A percentile compares a stretch with the other conserved stretches of the same genome.
phyloP scores from a whole-genome alignment of 2,888 invertebrate genomes.

The Junonia oenone region DNA sequence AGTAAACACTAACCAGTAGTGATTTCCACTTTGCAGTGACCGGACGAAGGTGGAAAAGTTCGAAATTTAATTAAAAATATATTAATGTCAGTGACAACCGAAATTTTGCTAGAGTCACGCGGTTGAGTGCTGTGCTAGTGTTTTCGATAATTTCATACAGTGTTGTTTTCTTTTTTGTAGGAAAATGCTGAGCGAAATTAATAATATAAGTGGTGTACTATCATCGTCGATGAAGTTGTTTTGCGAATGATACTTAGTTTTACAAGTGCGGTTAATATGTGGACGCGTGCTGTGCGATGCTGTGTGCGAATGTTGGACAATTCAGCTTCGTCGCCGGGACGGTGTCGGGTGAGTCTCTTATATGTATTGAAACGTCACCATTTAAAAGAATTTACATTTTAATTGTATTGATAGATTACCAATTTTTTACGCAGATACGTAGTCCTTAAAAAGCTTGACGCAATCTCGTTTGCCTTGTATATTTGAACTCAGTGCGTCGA shows the following conservation, averaged over 20 bases:
- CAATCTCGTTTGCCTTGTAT: too few species aligned
- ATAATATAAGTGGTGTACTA: constrained; percentile 77
- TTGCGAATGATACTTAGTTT: constrained; percentile 76
- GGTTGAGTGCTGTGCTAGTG: constrained; percentile 65
- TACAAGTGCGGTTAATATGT: constrained; percentile 70
- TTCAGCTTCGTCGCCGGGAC: constrained; percentile 4
- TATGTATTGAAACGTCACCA: constrained; percentile 6
- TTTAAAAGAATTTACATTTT: not conserved
- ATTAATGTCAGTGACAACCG: constrained; percentile 39
- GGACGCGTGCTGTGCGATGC: constrained; percentile 68
- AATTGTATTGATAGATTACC: too few species aligned
- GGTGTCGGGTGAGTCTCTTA: constrained; percentile 18
- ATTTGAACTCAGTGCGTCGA: too few species aligned
- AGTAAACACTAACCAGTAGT: constrained; percentile 69
- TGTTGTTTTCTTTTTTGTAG: constrained; percentile 75
- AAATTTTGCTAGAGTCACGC: not conserved
- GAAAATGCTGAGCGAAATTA: constrained; percentile 77
- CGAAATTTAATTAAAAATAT: constrained; percentile 48
- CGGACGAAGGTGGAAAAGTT: constrained; percentile 75
- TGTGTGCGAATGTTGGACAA: constrained; percentile 43
- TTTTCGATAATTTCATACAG: constrained; percentile 50
- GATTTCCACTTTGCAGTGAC: constrained; percentile 78
- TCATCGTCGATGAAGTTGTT: constrained; percentile 76
- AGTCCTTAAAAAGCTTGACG: too few species aligned
- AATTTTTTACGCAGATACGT: too few species aligned